Evolutionary conservation across 2,797 vertebrate genomes (phyloP).

Genomic region (Chaenodraco wilsoni): DNA sequence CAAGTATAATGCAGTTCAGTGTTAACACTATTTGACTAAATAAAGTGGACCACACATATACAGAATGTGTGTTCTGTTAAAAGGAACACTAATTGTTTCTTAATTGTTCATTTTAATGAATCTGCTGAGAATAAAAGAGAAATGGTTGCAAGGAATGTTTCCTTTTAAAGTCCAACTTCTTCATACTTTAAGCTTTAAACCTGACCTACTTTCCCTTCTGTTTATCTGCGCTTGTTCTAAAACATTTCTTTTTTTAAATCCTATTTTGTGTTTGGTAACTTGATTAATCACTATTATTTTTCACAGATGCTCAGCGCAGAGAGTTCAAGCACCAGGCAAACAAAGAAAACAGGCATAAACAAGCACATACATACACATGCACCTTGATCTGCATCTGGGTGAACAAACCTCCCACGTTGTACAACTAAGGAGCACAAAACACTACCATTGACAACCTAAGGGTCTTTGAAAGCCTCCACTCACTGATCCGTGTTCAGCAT

Average conservation of each 20-base stretch:
- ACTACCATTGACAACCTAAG: constrained; percentile 58
- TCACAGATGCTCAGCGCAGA: constrained; percentile 26
- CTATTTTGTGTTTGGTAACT: constrained; percentile 43
- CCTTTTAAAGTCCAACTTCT: constrained; percentile 52
- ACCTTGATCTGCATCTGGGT: constrained; percentile 74
- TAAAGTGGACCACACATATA: constrained; percentile 11
- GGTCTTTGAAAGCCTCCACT: constrained; percentile 69
- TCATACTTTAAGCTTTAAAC: constrained; percentile 49
- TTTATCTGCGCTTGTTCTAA: constrained; percentile 32
- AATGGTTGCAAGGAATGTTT: constrained; percentile 27
- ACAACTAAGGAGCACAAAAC: constrained; percentile 65
- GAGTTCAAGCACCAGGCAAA: constrained; percentile 25
- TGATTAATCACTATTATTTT: constrained; percentile 60
- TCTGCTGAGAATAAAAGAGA: constrained; percentile 39
- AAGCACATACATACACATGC: constrained; percentile 41
- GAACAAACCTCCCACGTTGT: constrained; percentile 65
- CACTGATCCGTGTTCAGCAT: constrained; percentile 46
- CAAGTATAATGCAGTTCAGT: not conserved
- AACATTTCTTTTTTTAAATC: constrained; percentile 10
- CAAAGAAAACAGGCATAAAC: constrained; percentile 26
- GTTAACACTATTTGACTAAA: not conserved
- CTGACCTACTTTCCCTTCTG: constrained; percentile 60
- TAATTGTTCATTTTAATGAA: constrained; percentile 58
- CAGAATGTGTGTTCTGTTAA: constrained; percentile 16
- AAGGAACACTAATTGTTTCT: constrained; percentile 23